These are phyloP conservation scores for Anser brachyrhynchus DNA, from an alignment of 2,113 vertebrate genomes.

Conservation along the genomic window DNA sequence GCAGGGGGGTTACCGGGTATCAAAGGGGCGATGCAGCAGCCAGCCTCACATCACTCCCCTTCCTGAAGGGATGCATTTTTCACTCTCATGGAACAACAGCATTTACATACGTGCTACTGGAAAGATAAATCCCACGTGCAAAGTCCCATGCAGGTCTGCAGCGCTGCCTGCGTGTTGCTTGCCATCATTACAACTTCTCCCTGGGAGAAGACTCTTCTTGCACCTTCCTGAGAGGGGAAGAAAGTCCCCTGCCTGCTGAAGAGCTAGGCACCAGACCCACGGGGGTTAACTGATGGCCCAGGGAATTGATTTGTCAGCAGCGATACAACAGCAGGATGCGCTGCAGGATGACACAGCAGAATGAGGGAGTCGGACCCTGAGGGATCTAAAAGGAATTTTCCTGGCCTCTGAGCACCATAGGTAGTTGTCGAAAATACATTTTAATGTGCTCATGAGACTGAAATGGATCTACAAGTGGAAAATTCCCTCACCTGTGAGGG, in stretches of 20 bases:
- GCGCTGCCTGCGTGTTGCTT: neutral
- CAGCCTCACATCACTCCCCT: neutral
- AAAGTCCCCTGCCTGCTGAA: neutral
- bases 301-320: neutral
- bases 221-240: neutral
- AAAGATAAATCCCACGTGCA: rapidly evolving
- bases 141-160: neutral
- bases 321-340: neutral
- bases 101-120: neutral
- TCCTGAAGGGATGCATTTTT: neutral
- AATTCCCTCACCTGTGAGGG: neutral
- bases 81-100: neutral
- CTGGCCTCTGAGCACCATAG: neutral
- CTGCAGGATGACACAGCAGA: slow-evolving; percentile 12
- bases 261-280: neutral
- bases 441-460: neutral
- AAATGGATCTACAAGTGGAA: neutral
- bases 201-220: neutral
- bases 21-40: neutral
- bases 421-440: neutral
- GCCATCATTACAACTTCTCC: rapidly evolving
- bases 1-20: rapidly evolving
- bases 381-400: neutral
- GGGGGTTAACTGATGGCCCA: neutral
- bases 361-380: neutral